phyloP scores from a whole-genome alignment of 92 coral and sea anemone genomes.

The Paramuricea clavata region DNA sequence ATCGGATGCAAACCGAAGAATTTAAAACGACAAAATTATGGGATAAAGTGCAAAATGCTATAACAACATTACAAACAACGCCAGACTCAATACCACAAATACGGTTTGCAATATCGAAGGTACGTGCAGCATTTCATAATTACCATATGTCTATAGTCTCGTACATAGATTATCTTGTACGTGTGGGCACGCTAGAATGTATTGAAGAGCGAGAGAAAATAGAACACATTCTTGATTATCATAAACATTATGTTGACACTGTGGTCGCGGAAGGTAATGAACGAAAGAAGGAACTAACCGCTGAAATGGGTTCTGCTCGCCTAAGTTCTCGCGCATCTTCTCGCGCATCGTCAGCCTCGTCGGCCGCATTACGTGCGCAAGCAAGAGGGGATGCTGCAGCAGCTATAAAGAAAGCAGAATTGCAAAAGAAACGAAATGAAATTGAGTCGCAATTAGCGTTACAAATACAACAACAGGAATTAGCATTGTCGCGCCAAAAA shows the following conservation, averaged over 20 bases:
- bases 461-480: conserved; percentile 61
- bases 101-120: neutral
- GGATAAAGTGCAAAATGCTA: conserved; percentile 1
- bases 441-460: conserved; percentile 58
- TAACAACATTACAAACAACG: conserved; percentile 1
- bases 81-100: conserved; percentile 16
- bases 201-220: neutral
- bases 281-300: neutral
- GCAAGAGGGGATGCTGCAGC: conserved; percentile 63
- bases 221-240: neutral
- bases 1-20: conserved; percentile 17
- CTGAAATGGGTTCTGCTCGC: neutral
- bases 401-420: conserved; percentile 59
- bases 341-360: conserved; percentile 22
- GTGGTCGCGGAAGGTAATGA: neutral
- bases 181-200: neutral
- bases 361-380: conserved; percentile 33
- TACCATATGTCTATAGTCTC: neutral
- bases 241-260: neutral
- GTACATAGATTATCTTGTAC: neutral
- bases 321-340: neutral
- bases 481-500: conserved; percentile 57
- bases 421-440: conserved; percentile 47
- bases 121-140: conserved; percentile 23
- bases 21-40: neutral